Base-by-base conservation (phyloP, 2,797 vertebrate genomes). In the Manis pentadactyla region DNA sequence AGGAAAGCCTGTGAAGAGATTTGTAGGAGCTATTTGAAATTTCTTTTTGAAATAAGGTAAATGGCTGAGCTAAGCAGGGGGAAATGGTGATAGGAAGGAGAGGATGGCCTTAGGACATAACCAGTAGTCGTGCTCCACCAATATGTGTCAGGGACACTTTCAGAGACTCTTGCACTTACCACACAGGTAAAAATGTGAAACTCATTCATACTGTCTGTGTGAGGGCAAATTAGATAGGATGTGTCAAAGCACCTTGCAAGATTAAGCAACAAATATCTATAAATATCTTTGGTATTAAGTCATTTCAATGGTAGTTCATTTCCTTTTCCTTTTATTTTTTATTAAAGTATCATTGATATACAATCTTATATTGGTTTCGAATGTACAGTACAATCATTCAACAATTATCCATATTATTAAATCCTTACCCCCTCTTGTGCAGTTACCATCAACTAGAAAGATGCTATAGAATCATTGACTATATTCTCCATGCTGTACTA, bases 31-130 rank as follows among this genome's bases (percentile, higher is more conserved):
- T 39, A 3, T 83, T 53, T 25, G 34, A 69, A 87, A 73, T 8
- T 75, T 87, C 53, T 77, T 0, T 23, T 53, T 55, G 64, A 84
- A 92, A 53, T 34, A 34, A 14, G 25, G 31, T 39, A 25, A 79
- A 69, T 37, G 49, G 14, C 14, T 75, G 19, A 77, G 7, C 3
- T 19, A 39, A 51, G 42, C 14, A 15, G 4, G 14, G 46, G n/a
- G 18, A n/a, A 7, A 77, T 1, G 13, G 23, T n/a, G 34, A 42
- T 1, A 5, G 1, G n/a, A 39, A 37, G 1, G 13, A 57, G 8
- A 77, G 4, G 21, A 53, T 23, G 34, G 63, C 23, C 34, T 63
- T 9, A 1, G 39, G 53, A 59, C 8, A 18, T 27, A 14, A 31
- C 25, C 7, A 51, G 14, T 31, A 29, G 42, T 27, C 15, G 5